Conservation (phyloP, 1,140 invertebrate genomes). For the Carposina sasakii region DNA sequence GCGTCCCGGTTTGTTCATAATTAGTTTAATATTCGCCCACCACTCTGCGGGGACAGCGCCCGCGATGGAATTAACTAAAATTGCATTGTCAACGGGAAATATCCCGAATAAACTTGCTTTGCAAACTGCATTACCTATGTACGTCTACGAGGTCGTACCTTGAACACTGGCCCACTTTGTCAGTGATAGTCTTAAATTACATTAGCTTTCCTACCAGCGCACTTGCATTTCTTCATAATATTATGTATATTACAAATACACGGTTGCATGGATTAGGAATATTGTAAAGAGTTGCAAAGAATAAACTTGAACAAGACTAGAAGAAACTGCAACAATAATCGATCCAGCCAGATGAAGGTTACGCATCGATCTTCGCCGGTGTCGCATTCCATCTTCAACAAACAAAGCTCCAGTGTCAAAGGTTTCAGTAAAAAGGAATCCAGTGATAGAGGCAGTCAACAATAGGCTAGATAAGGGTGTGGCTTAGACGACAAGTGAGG, state of each 20-base stretch:
- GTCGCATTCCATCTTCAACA: constrained; percentile 62
- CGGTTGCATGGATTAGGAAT: no score
- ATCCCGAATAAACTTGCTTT: constrained; percentile 16
- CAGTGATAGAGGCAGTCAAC: constrained; percentile 68
- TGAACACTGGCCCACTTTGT: no score
- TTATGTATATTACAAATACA: no score
- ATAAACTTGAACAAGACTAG: no score
- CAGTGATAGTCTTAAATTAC: no score
- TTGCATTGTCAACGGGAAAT: constrained; percentile 57
- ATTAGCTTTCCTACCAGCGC: no score
- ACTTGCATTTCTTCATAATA: no score
- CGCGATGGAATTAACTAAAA: constrained; percentile 59
- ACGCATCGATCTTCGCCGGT: constrained; percentile 43
- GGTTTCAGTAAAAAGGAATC: constrained; percentile 67
- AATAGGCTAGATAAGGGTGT: constrained; percentile 52
- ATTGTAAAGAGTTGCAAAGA: no score
- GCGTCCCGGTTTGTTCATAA: constrained; percentile 52
- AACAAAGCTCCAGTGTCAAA: constrained; percentile 65
- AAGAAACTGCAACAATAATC: constrained; percentile 33
- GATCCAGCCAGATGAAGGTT: constrained; percentile 22
- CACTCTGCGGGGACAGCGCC: constrained; percentile 20
- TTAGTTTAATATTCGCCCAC: constrained; percentile 53
- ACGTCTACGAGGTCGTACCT: no score
- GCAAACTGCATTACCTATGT: no score
- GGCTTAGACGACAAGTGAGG: constrained; percentile 22